Percentiles rank a stretch among this genome's conserved stretches.
These are phyloP conservation scores for Vimba vimba DNA, from an alignment of 2,113 vertebrate species.

Conservation along the genomic window DNA sequence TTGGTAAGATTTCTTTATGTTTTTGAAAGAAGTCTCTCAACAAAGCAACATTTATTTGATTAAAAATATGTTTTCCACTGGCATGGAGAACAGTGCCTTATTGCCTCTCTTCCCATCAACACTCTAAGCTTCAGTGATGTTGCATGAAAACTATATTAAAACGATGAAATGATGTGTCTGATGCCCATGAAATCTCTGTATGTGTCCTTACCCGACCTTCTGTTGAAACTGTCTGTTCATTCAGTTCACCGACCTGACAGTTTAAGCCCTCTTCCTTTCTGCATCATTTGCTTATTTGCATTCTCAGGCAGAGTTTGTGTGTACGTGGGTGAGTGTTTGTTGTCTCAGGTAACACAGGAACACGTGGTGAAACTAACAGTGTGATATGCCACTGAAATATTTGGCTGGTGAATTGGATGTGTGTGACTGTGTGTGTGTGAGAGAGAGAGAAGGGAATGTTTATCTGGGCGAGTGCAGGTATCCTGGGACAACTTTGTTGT, in stretches of 20 bases:
- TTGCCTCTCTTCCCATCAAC: neutral
- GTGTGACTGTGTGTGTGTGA: neutral
- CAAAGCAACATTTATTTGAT: neutral
- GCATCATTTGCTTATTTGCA: slow-evolving; percentile 11
- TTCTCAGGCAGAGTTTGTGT: neutral
- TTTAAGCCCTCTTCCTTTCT: slow-evolving; percentile 6
- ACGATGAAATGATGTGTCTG: neutral
- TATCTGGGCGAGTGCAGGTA: slow-evolving; percentile 72
- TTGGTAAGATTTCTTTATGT: neutral
- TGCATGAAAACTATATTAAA: neutral
- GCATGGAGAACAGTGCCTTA: neutral
- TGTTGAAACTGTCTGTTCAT: slow-evolving; percentile 12
- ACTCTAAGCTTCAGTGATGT: neutral
- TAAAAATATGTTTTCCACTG: neutral
- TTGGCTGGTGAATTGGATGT: neutral
- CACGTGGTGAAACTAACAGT: slow-evolving; percentile 22
- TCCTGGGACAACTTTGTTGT: slow-evolving; percentile 49
- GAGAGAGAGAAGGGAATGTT: neutral
- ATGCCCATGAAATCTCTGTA: neutral
- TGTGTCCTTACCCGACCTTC: neutral
- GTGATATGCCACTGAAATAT: slow-evolving; percentile 24
- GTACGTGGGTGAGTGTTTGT: neutral
- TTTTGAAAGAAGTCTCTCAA: neutral
- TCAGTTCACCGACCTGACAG: slow-evolving; percentile 8
- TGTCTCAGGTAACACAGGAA: neutral